Evolutionary conservation across 2,888 invertebrate genomes (phyloP), one percentile per base, ranked within the genome.

Genomic region (Orchesella flavescens): DNA sequence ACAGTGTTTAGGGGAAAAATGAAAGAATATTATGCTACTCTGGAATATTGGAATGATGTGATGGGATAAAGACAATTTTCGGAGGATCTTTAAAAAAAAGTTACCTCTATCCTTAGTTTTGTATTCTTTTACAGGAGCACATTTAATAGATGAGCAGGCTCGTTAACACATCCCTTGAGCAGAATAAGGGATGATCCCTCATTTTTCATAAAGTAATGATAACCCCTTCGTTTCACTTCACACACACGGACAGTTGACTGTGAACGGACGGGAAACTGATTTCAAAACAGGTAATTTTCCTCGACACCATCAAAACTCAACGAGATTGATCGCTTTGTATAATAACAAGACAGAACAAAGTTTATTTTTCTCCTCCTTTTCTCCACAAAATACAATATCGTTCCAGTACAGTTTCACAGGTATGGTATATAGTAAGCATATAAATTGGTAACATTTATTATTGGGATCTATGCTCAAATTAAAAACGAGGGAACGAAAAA

Each of bases 241-340:
- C 79, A 79, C 79, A 79, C 79, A 74, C 34, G 34, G 2, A 71
- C 9, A 77, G 43, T 63, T 34, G 34, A 34, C 49, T 49, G 46
- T 71, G 71, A 15, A 55, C 23, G 77, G 15, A 19, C 79, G 34
- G 57, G 65, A 71, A 78, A 68, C 83, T 72, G 72, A 72, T 59
- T 66, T 79, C 69, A 59, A 83, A 76, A 80, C 83, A 76, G 76
- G 85, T 85, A 85, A 85, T 85, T 85, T 85, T 85, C 79, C 83
- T 83, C 85, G 79, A 85, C 85, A 82, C 85, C 83, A 79, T 76
- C 75, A 84, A 61, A 66, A 68, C 59, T 76, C 85, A 79, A 83
- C 65, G 57, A 85, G 85, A 85, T 85, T 85, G 85, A 84, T 84
- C 72, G 66, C 59, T 43, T 57, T 34, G 66, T 68, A 19, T 68